Evolutionary conservation across 2,113 vertebrate genomes (phyloP).

Genomic region (Poeciliopsis turrubarensis): DNA sequence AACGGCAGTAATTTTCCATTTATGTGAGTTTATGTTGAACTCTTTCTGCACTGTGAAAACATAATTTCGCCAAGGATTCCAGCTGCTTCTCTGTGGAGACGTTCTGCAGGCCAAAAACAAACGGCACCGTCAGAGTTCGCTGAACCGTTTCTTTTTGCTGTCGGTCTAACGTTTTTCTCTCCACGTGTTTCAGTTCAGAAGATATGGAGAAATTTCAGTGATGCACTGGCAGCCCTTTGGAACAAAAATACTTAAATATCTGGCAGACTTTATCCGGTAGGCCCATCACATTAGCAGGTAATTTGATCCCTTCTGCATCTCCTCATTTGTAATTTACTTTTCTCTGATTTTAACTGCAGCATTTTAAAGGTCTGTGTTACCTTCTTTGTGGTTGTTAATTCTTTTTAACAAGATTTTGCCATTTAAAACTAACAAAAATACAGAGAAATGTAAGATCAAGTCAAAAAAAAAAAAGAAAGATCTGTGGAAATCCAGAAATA

Average conservation of each 20-base stretch:
- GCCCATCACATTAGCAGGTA: too few relatives aligned
- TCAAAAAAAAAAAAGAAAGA: background rate
- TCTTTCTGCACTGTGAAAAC: slow-evolving; percentile 4
- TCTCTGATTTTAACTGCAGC: too few relatives aligned
- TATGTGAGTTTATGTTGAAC: slow-evolving; percentile 22
- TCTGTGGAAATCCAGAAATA: background rate
- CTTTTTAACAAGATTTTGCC: too few relatives aligned
- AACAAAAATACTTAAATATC: background rate
- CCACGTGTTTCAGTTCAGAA: background rate
- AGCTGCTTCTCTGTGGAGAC: slow-evolving; percentile 9
- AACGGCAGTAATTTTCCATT: slow-evolving; percentile 30
- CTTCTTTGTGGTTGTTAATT: too few relatives aligned
- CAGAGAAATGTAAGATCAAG: background rate
- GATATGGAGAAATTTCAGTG: background rate
- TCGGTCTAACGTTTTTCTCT: background rate
- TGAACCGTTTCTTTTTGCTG: background rate
- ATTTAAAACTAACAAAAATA: background rate
- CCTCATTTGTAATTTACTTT: too few relatives aligned
- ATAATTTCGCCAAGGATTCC: background rate
- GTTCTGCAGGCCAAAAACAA: slow-evolving; percentile 18
- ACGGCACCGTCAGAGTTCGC: background rate
- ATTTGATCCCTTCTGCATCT: too few relatives aligned
- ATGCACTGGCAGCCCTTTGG: background rate
- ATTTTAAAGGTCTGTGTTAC: too few relatives aligned
- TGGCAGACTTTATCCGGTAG: too few relatives aligned